Evolutionary conservation across 2,797 vertebrate genomes (phyloP).

Genomic region (Pteronotus mesoamericanus): DNA sequence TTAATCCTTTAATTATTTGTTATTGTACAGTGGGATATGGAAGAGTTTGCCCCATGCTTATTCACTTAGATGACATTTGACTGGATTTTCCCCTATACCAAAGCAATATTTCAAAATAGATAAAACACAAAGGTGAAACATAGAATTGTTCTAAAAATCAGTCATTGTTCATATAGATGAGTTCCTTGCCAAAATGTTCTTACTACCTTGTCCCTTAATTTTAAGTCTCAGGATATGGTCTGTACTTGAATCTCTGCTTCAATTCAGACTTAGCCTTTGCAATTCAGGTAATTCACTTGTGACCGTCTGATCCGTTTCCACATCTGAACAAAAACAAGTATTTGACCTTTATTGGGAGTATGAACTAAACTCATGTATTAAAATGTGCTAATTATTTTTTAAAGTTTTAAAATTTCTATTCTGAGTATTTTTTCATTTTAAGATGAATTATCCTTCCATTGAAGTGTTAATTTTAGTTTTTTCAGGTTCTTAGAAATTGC

Average conservation of each 20-base stretch:
- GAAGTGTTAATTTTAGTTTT: conserved; percentile 25
- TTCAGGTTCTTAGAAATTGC: background rate
- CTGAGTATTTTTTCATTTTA: background rate
- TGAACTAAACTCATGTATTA: background rate
- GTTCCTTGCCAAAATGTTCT: conserved; percentile 39
- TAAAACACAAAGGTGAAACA: background rate
- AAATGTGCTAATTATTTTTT: conserved; percentile 24
- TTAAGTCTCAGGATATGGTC: background rate
- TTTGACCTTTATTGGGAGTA: background rate
- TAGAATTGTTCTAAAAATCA: conserved; percentile 4
- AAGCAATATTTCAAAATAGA: conserved; percentile 27
- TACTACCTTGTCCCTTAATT: background rate
- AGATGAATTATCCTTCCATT: background rate
- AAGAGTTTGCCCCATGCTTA: background rate
- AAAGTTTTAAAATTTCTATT: background rate
- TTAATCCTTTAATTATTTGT: conserved; percentile 5
- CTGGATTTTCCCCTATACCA: background rate
- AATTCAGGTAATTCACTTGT: background rate
- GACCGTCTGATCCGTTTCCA: background rate
- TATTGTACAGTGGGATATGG: background rate
- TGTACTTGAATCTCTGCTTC: background rate
- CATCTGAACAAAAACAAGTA: background rate
- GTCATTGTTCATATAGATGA: background rate
- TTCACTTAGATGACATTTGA: background rate
- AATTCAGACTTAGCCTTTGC: background rate